Conservation (phyloP, 2,797 vertebrate species). For the Epinephelus malabaricus region DNA sequence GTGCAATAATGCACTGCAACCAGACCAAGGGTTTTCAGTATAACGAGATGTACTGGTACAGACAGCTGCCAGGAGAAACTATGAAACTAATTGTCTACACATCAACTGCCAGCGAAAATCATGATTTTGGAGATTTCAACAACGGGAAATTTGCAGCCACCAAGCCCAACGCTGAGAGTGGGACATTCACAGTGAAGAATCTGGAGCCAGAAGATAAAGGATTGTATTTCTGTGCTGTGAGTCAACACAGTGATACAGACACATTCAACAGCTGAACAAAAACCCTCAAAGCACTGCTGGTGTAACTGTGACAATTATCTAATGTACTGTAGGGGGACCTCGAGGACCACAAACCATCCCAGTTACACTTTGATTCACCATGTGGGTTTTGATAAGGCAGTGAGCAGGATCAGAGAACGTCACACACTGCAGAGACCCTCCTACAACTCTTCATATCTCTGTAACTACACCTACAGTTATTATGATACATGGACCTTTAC, state of each 20-base stretch:
- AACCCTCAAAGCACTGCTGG: slow-evolving; percentile 2
- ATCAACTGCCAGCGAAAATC: no score
- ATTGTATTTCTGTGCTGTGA: slow-evolving; percentile 63
- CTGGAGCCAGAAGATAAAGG: slow-evolving; percentile 51
- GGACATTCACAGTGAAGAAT: slow-evolving; percentile 61
- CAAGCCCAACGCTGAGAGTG: no score
- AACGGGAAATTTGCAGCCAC: no score
- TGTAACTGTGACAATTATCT: not conserved
- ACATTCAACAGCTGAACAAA: slow-evolving; percentile 25
- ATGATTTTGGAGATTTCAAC: no score
- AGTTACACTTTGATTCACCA: not conserved
- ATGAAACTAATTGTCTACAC: no score
- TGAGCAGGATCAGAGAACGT: not conserved
- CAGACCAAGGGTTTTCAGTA: no score
- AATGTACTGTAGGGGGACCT: slow-evolving; percentile 12
- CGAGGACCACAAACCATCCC: slow-evolving; percentile 23
- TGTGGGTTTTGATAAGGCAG: no score
- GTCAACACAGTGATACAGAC: slow-evolving; percentile 39
- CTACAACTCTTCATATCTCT: not conserved
- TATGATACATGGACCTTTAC: not conserved
- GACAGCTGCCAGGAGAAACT: no score
- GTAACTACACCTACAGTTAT: not conserved
- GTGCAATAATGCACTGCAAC: no score
- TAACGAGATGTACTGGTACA: no score
- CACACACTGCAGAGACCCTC: not conserved